phyloP scores from a whole-genome alignment of 2,888 invertebrate species.

The Abscondita cerata region DNA sequence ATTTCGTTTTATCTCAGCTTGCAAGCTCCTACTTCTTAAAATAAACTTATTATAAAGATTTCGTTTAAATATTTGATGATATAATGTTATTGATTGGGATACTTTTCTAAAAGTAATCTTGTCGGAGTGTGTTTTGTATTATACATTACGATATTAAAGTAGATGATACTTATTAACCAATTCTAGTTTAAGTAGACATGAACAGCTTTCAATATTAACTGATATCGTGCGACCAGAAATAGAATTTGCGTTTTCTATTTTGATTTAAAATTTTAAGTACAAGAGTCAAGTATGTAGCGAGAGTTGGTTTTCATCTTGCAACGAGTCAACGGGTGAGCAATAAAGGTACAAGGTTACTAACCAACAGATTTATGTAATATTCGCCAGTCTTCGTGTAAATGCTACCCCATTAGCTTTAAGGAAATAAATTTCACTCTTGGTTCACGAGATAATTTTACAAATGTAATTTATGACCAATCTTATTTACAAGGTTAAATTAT shows the following conservation, averaged over 20 bases:
- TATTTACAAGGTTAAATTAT: too few species aligned
- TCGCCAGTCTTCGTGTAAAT: constrained; percentile 8
- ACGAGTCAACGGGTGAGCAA: constrained; percentile 4
- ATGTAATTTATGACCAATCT: too few species aligned
- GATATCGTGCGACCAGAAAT: too few species aligned
- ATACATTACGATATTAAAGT: background rate
- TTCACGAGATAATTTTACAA: background rate
- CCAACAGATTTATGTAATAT: constrained; percentile 14
- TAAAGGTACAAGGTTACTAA: constrained; percentile 2
- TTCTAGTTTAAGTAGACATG: too few species aligned
- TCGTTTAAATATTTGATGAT: too few species aligned
- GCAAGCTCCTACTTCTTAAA: too few species aligned
- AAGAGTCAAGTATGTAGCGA: too few species aligned
- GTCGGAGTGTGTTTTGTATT: background rate
- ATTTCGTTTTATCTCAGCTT: too few species aligned
- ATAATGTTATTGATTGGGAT: too few species aligned
- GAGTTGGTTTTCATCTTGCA: background rate
- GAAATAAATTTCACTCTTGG: background rate
- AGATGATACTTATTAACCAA: background rate
- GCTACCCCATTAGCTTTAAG: constrained; percentile 2
- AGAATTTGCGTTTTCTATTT: too few species aligned
- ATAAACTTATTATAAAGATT: too few species aligned
- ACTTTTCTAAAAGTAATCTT: background rate
- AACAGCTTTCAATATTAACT: too few species aligned
- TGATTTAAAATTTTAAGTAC: constrained; percentile 10